A percentile compares a stretch with the other conserved stretches of the same genome.
Conservation (phyloP, 2,888 invertebrate species). For the Drosophila birchii region DNA sequence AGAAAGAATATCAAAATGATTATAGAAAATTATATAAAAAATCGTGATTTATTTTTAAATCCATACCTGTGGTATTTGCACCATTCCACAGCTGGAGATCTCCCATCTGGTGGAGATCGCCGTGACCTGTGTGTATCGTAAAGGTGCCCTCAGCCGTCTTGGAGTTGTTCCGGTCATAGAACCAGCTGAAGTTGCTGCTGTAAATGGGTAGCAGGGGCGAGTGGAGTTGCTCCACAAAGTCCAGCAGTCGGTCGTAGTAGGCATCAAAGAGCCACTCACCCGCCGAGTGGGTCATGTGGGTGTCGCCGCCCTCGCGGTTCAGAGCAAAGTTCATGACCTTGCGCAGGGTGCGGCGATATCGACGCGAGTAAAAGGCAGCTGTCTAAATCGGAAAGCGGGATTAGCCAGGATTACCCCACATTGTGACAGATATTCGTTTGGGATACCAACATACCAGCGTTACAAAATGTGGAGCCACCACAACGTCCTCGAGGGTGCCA, state of each 20-base stretch:
- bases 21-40: neutral
- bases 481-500: conserved; percentile 88
- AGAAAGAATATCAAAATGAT: neutral
- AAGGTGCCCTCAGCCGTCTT: conserved; percentile 90
- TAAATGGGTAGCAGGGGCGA: conserved; percentile 86
- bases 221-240: conserved; percentile 86
- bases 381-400: conserved; percentile 85
- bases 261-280: conserved; percentile 91
- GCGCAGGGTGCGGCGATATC: conserved; percentile 83
- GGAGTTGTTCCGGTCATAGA: conserved; percentile 90
- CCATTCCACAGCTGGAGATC: conserved; percentile 89
- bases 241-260: conserved; percentile 90
- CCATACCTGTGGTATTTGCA: conserved; percentile 84
- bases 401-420: conserved; percentile 15
- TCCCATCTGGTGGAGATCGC: conserved; percentile 88
- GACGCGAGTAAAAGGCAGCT: conserved; percentile 86
- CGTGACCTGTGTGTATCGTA: conserved; percentile 90
- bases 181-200: conserved; percentile 92
- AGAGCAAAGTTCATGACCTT: conserved; percentile 86
- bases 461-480: conserved; percentile 91
- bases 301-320: conserved; percentile 85
- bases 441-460: conserved; percentile 87
- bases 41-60: too few species aligned
- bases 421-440: conserved; percentile 3
- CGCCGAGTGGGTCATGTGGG: conserved; percentile 87